A percentile compares a stretch with the other conserved stretches of the same genome.
Evolutionary conservation across 2,113 vertebrate species (phyloP).

Genomic region (Rutilus rutilus): DNA sequence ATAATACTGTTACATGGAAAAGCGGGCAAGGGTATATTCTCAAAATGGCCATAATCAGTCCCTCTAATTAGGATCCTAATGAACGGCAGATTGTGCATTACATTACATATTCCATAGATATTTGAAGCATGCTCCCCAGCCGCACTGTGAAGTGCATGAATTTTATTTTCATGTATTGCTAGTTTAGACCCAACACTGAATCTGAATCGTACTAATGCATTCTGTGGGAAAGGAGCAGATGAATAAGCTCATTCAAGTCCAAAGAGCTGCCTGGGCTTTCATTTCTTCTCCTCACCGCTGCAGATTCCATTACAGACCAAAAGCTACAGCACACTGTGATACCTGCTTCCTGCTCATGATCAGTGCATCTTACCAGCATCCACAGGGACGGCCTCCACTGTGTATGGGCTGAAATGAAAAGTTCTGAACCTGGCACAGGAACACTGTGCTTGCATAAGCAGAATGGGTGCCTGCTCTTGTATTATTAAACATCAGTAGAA

Average conservation of each 20-base stretch:
- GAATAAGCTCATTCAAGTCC: conserved; percentile 45
- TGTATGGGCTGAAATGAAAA: conserved; percentile 56
- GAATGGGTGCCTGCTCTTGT: conserved; percentile 61
- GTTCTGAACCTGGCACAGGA: background rate
- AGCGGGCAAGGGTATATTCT: no score
- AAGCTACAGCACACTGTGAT: conserved; percentile 44
- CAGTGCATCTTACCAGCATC: conserved; percentile 43
- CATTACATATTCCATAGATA: background rate
- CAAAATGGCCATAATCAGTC: no score
- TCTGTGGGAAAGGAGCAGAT: conserved; percentile 6
- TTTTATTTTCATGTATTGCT: background rate
- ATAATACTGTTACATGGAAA: no score
- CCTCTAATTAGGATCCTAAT: background rate
- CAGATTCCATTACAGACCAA: conserved; percentile 47
- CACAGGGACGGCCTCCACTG: conserved; percentile 58
- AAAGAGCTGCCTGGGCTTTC: conserved; percentile 30
- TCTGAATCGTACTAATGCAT: conserved; percentile 4
- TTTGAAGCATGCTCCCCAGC: no score
- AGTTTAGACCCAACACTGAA: background rate
- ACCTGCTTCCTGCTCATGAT: conserved; percentile 57
- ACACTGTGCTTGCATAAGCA: conserved; percentile 64
- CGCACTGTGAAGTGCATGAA: background rate
- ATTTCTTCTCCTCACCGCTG: conserved; percentile 3
- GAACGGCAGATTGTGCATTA: background rate
- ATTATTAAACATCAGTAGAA: conserved; percentile 69